Conservation (phyloP, 2,797 vertebrate genomes). For the Helostoma temminkii region DNA sequence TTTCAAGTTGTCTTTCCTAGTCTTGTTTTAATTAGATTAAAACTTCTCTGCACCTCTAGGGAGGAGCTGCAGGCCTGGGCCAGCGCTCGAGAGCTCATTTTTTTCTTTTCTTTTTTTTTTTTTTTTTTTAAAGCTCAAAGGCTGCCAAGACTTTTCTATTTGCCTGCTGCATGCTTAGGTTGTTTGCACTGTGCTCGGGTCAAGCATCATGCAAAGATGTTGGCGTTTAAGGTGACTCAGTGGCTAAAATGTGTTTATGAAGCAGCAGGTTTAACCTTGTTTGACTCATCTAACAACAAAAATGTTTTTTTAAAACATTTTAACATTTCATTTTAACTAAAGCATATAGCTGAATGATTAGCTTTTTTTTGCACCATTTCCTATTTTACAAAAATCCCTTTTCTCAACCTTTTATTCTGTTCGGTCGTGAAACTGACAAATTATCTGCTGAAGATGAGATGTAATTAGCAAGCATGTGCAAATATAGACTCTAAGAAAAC, state of each 20-base stretch:
- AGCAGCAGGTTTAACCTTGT: slow-evolving; percentile 44
- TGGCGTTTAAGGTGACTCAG: slow-evolving; percentile 49
- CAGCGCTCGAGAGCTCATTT: slow-evolving; percentile 13
- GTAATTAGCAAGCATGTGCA: too few species aligned
- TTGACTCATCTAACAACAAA: slow-evolving; percentile 27
- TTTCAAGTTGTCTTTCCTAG: slow-evolving; percentile 72
- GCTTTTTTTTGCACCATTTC: neutral
- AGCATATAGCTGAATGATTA: neutral
- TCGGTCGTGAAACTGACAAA: too few species aligned
- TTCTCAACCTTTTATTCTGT: too few species aligned
- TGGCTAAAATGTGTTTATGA: slow-evolving; percentile 38
- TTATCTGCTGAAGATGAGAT: too few species aligned
- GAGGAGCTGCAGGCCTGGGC: slow-evolving; percentile 41
- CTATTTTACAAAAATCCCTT: neutral
- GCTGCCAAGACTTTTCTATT: slow-evolving; percentile 50
- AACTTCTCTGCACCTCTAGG: slow-evolving; percentile 62
- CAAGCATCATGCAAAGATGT: slow-evolving; percentile 45
- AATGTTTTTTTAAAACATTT: neutral
- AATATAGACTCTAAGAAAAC: too few species aligned
- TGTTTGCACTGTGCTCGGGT: slow-evolving; percentile 55
- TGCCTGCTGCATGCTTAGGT: slow-evolving; percentile 47
- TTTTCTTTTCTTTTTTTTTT: slow-evolving; percentile 17
- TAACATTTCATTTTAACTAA: too few species aligned
- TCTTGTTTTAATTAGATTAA: slow-evolving; percentile 81
- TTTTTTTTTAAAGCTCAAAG: slow-evolving; percentile 39